Conservation (phyloP, 53 echinoderm and acorn worm species). For the Arbacia lixula region DNA sequence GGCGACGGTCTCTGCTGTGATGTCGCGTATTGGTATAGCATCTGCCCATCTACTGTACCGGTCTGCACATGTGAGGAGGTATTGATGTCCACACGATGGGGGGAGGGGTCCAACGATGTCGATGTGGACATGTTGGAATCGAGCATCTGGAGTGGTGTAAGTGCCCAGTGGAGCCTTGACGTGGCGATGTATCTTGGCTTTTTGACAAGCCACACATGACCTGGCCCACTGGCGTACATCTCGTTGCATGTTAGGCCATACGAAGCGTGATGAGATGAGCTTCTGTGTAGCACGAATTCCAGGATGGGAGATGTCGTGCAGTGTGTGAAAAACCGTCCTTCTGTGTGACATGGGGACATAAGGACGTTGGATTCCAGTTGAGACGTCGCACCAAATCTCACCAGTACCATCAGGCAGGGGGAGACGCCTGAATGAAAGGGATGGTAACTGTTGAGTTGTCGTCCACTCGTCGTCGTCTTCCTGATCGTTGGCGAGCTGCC, state of each 20-base stretch:
- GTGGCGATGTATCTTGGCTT: slow-evolving; percentile 63
- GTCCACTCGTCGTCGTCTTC: not conserved
- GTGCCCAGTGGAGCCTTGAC: slow-evolving; percentile 50
- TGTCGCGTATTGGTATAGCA: slow-evolving; percentile 68
- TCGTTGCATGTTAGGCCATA: slow-evolving; percentile 61
- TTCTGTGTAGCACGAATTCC: slow-evolving; percentile 4
- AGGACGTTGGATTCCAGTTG: slow-evolving; percentile 40
- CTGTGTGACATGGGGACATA: slow-evolving; percentile 33
- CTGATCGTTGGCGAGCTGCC: not conserved
- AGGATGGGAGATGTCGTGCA: slow-evolving; percentile 58
- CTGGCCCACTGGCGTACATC: slow-evolving; percentile 67
- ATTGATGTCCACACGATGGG: too few relatives aligned
- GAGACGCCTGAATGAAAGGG: not conserved
- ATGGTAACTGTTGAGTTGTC: not conserved
- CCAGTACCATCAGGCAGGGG: not conserved
- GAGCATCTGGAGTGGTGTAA: slow-evolving; percentile 46
- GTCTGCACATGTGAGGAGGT: too few relatives aligned
- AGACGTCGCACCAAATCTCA: slow-evolving; percentile 13
- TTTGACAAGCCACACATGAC: slow-evolving; percentile 62
- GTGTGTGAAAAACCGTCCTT: slow-evolving; percentile 42
- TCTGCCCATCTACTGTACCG: too few relatives aligned
- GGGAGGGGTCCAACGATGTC: too few relatives aligned
- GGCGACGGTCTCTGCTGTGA: slow-evolving; percentile 72
- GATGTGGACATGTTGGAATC: slow-evolving; percentile 68
- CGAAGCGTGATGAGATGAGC: slow-evolving; percentile 46